These are phyloP conservation scores for Apostichopus californicus DNA, from an alignment of 35 echinoderm and acorn worm species.

Conservation along the genomic window DNA sequence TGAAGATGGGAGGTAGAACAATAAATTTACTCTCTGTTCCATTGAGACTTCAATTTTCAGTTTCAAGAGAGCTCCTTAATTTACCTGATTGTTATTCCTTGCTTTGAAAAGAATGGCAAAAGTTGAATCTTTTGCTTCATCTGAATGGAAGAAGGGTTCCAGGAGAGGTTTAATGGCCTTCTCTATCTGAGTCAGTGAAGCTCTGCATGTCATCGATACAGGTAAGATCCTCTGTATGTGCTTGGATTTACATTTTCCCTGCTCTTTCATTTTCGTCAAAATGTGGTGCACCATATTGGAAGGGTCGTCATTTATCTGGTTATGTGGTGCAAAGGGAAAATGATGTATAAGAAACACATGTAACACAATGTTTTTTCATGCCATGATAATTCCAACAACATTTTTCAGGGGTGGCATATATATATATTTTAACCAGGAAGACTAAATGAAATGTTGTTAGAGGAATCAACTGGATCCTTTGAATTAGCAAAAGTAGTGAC, in stretches of 20 bases:
- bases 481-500: no score
- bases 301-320: constrained; percentile 58
- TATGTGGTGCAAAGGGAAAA: not conserved
- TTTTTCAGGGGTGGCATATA: no score
- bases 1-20: no score
- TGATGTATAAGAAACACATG: not conserved
- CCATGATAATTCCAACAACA: no score
- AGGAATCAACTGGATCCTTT: no score
- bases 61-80: not conserved
- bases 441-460: no score
- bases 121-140: constrained; percentile 37
- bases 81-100: constrained; percentile 77
- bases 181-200: constrained; percentile 70
- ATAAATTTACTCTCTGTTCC: no score
- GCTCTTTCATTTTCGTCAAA: constrained; percentile 58
- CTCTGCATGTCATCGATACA: constrained; percentile 64
- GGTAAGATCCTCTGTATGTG: constrained; percentile 81
- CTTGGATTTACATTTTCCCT: constrained; percentile 55
- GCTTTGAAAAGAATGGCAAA: constrained; percentile 74
- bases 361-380: no score
- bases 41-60: no score
- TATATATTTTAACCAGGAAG: no score
- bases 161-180: constrained; percentile 61
- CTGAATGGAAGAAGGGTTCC: constrained; percentile 68
- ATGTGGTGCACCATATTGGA: constrained; percentile 70